Evolutionary conservation across 1,140 invertebrate species (phyloP), one percentile per base, ranked within the genome.

Genomic region (Leptopilina boulardi): DNA sequence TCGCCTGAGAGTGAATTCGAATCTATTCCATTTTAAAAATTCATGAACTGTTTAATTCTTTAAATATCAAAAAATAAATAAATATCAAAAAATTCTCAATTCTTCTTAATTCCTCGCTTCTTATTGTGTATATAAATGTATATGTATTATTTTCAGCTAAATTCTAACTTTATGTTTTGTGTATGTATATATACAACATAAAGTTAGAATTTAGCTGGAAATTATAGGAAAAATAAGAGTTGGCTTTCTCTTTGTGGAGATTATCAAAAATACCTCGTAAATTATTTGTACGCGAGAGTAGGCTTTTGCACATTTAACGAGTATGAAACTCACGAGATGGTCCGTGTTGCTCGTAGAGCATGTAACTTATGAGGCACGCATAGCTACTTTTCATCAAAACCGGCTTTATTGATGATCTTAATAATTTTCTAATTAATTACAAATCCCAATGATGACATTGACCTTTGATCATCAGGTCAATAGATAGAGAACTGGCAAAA

Each of bases 351-450:
- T 83, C 79, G 76, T 81, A 83, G 80, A 82, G 56, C 77, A 42
- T 75, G 26, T 80, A 82, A 83, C 81, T 81, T 83, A 80, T 77
- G 80, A 76, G 78, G 80, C 78, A 80, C 82, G 78, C 78, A 74
- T 75, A 78, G 77, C 59, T 78, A 83, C 78, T 78, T 80, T 80
- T 81, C 77, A 19, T 79, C 77, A 77, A n/a, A 78, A 70, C 51
- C 19, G 18, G 74, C 81, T 83, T 80, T 80, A 76, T 80, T 81
- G 85, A 86, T 84, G 80, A 86, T 84, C 84, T 85, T 85, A 84
- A 87, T 83, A 85, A 80, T 83, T 84, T 82, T 51, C 74, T 73
- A 75, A 83, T 82, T 82, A 82, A 83, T 83, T 82, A 77, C 76
- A 0, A 59, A 59, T 15, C 11, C 13, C 10, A 13, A 59, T 11